Conservation (phyloP, 2,797 vertebrate species). For the Danio choprae region DNA sequence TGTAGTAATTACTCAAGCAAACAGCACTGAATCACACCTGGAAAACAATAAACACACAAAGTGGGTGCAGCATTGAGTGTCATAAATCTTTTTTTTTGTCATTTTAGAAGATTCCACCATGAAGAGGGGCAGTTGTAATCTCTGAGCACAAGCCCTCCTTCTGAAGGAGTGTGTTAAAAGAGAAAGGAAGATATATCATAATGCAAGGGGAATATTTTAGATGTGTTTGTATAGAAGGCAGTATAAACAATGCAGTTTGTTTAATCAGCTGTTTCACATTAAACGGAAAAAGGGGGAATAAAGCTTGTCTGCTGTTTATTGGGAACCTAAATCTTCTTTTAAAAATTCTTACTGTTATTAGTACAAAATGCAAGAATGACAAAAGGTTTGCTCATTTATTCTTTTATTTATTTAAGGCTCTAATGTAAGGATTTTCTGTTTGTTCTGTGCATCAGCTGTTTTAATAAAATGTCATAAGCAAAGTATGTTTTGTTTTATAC, state of each 20-base stretch:
- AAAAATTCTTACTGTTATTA: neutral
- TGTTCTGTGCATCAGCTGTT: too few species aligned
- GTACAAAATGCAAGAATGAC: neutral
- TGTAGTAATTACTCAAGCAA: neutral
- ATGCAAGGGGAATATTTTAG: neutral
- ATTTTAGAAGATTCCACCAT: neutral
- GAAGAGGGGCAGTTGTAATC: neutral
- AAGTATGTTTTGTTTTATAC: neutral
- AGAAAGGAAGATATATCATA: neutral
- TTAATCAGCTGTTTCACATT: neutral
- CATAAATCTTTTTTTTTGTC: neutral
- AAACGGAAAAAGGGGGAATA: neutral
- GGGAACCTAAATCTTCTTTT: neutral
- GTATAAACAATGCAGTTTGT: neutral
- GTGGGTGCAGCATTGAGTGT: neutral
- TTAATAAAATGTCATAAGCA: neutral
- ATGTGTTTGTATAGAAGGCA: neutral
- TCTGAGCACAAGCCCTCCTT: neutral
- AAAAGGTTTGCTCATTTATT: neutral
- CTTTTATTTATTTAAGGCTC: neutral
- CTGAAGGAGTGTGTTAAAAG: neutral
- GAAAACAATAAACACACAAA: neutral
- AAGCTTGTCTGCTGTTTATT: neutral
- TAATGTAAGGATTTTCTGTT: neutral
- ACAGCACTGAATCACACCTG: conserved; percentile 6